phyloP scores from a whole-genome alignment of 2,888 invertebrate species.

The Malthinus seriepunctatus region DNA sequence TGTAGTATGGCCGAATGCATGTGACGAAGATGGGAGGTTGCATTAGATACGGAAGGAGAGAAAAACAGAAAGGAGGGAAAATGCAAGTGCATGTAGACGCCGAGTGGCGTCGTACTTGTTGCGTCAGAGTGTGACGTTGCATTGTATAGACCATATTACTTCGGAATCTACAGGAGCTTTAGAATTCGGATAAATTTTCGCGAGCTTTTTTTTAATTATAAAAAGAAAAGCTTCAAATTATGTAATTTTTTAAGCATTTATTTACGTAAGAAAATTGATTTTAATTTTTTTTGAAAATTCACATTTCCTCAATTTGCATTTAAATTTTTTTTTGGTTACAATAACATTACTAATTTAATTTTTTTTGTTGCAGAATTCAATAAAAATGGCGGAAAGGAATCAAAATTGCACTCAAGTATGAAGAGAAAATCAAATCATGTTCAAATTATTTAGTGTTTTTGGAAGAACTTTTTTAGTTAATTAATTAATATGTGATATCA shows the following conservation, averaged over 20 bases:
- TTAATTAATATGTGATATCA: constrained; percentile 26
- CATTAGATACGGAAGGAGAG: constrained; percentile 42
- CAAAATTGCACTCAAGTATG: constrained; percentile 12
- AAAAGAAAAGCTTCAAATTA: constrained; percentile 5
- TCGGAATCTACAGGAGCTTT: constrained; percentile 28
- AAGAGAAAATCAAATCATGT: constrained; percentile 2
- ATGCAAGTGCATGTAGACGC: constrained; percentile 57
- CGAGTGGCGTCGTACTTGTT: constrained; percentile 58
- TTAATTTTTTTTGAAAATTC: background rate
- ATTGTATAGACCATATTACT: constrained; percentile 35
- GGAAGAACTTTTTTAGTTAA: constrained; percentile 8
- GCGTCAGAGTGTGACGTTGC: constrained; percentile 55
- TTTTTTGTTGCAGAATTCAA: constrained; percentile 25
- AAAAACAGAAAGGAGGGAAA: constrained; percentile 48
- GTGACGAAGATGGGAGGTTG: constrained; percentile 36
- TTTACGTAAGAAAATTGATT: constrained; percentile 9
- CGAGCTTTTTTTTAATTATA: constrained; percentile 10
- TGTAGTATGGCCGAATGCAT: constrained; percentile 44
- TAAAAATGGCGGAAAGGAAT: constrained; percentile 22
- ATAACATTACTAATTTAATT: background rate
- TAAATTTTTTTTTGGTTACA: background rate
- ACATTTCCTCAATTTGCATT: background rate
- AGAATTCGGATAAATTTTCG: constrained; percentile 25
- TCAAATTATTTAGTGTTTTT: constrained; percentile 10
- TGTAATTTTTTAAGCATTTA: constrained; percentile 7